Evolutionary conservation across 2,888 invertebrate species (phyloP), one percentile per base, ranked within the genome.

Genomic region (Azorinus chamasolen): DNA sequence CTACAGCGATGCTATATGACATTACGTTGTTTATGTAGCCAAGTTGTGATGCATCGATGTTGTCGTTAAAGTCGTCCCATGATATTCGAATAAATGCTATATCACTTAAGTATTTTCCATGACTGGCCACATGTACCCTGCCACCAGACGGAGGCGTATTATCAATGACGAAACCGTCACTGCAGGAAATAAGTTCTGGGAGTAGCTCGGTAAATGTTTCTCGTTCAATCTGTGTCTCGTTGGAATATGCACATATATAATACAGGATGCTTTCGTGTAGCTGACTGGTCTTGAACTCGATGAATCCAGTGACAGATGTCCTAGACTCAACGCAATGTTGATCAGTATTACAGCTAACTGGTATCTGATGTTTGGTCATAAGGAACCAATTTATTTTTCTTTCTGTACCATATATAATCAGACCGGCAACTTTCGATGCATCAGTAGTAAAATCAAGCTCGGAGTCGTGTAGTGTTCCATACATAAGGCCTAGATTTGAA

Each of bases 81-180:
- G 37, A 18, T 45, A 77, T 46, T 18, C 22, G 14, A 10, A 62
- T 53, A 12, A 48, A 8, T 0, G 27, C 51, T 12, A 48, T 37
- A 27, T 62, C 54, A 2, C 51, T 54, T n/a, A 77, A 22, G 27
- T 63, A 77, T 12, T 71, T 48, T 10, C 50, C 46, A 3, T 27
- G 24, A 50, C 63, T 66, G 14, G 25, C 10, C 8, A 77, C 68
- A 18, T 37, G 6, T 10, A 77, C 46, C 5, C 4, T 22, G 10
- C 77, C 71, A 6, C 18, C 37, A 16, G 50, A 24, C 39, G 77
- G 77, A 10, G 64, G 32, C 8, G 41, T 45, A 24, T 63, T 53
- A 37, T 72, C 72, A 2, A 78, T 48, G 8, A 72, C 18, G 45
- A 78, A 78, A 1, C 77, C 77, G 43, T 78, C 68, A 37, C 77